These are phyloP conservation scores for Pherbina coryleti DNA, from an alignment of 2,888 invertebrate species.

Conservation along the genomic window DNA sequence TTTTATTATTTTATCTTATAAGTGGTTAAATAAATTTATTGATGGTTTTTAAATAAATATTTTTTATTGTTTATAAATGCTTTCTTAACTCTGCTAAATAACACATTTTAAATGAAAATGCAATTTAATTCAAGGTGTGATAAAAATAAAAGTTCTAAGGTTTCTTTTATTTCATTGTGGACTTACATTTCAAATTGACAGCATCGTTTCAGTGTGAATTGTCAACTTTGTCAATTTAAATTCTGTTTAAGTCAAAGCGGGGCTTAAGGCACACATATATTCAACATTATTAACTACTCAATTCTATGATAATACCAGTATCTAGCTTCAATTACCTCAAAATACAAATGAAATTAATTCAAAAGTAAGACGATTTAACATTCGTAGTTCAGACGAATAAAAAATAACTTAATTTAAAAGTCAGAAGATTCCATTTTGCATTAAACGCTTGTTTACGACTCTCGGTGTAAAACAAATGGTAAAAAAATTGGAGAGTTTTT, in stretches of 20 bases:
- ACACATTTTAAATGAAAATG: conserved; percentile 6
- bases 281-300: background rate
- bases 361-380: background rate
- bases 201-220: conserved; percentile 15
- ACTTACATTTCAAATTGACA: conserved; percentile 43
- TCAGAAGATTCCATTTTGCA: too few relatives aligned
- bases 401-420: too few relatives aligned
- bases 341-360: background rate
- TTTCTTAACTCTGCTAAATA: conserved; percentile 41
- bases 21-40: background rate
- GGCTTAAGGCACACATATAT: background rate
- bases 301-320: background rate
- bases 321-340: background rate
- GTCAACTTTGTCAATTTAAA: conserved; percentile 22
- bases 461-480: too few relatives aligned
- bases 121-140: conserved; percentile 53
- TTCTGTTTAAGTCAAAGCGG: background rate
- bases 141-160: conserved; percentile 59
- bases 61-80: conserved; percentile 1
- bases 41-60: background rate
- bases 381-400: too few relatives aligned
- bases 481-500: too few relatives aligned
- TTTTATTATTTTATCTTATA: too few relatives aligned
- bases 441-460: too few relatives aligned
- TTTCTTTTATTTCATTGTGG: conserved; percentile 52